Base-by-base conservation (phyloP, 2,888 invertebrate genomes). In the Aspidapion aeneum region DNA sequence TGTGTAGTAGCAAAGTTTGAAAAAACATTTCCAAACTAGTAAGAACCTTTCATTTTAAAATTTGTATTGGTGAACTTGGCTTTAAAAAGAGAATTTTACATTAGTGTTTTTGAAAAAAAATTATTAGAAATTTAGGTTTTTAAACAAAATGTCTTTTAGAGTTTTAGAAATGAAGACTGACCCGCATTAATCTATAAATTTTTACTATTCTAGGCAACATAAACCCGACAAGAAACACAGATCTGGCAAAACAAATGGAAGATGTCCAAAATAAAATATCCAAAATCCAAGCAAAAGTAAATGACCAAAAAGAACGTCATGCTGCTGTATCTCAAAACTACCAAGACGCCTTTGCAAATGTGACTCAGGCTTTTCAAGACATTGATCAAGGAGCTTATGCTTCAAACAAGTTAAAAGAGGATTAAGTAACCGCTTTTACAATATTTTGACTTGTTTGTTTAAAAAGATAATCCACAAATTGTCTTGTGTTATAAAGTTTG, bases 211-310 rank as follows among this genome's bases (percentile, higher is more conserved):
- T 19, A 52, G 52, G 19, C 17, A 52, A 19, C 19, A 9, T 52
- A 5, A 52, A 52, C 17, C 52, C 17, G n/a, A n/a, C 19, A 52
- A 35, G 12, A 35, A 35, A 74, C 57, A 74, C 76, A 60, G 78
- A 78, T 54, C 72, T 79, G 64, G 73, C 74, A n/a, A 65, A 63
- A 21, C 74, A 77, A 60, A 75, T 79, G 70, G 73, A 75, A 50
- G 71, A 74, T 18, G 73, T 79, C 1, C 69, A 68, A 21, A 65
- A 65, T 12, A 73, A 74, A 69, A 73, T 75, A 49, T 70, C 71
- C 12, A 69, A 73, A 16, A 62, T 75, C 21, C 72, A 72, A 60
- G 62, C 55, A 2, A 63, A 63, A 57, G 65, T 70, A 62, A 68
- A 68, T 18, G 61, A 57, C 12, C 63, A 72, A 65, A 69, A 69